Base-by-base conservation (phyloP, 2,797 vertebrate species). In the Notolabrus celidotus region DNA sequence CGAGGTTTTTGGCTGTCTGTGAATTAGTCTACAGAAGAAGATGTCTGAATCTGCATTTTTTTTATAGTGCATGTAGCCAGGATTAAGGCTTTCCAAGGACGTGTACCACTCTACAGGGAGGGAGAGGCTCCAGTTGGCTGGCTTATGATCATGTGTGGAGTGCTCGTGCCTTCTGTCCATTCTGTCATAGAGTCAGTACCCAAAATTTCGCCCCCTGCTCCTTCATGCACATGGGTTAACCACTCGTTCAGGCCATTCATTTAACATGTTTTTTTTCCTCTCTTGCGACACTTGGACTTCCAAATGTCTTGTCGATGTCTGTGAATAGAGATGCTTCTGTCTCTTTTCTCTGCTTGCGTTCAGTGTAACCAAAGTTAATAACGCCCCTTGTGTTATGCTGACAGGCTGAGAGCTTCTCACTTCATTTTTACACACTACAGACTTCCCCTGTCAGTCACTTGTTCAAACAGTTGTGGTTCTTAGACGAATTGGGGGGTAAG, bases 121-220 rank as follows among this genome's bases (percentile, higher is more conserved):
- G 1, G 23, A n/a, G 41, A 46, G 63, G 50, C 59, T 83, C 69
- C 50, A 70, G 66, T 89, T 86, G 74, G 76, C 61, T 84, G 71
- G 52, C 70, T 79, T 42, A 36, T 67, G 62, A 74, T 74, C 65
- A 76, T 88, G 66, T 87, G 78, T 83, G 71, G 63, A 80, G 46
- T 42, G 67, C 71, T 88, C 86, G 76, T 75, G 77, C 52, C 85
- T 77, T 86, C 80, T 91, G 88, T 85, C 79, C 77, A 74, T 55
- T 83, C 79, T 75, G 64, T 80, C 75, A 73, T 56, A 67, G 71
- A 27, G 63, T 83, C 59, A 10, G 39, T 27, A 49, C 43, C 51
- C 23, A 2, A 52, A 70, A 71, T 51, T 19, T 53, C 25, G 16
- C 16, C 46, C 12, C 50, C 33, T 46, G 10, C 19, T 16, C 45